Base-by-base conservation (phyloP, 2,888 invertebrate genomes). In the Spodoptera exigua region DNA sequence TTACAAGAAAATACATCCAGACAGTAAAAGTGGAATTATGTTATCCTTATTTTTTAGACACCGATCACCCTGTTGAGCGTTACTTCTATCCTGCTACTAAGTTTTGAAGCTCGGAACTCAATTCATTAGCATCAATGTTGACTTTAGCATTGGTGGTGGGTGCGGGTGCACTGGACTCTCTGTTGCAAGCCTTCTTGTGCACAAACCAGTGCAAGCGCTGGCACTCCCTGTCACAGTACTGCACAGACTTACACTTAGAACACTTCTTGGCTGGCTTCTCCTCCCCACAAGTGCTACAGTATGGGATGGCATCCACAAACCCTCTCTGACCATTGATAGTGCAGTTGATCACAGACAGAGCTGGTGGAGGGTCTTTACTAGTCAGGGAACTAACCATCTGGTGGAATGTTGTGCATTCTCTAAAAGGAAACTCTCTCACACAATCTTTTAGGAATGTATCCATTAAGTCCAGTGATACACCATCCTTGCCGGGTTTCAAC, bases 201-300 rank as follows among this genome's bases (percentile, higher is more conserved):
- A 97, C 96, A 83, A 97, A 97, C 98, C 98, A 98, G 86, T 98
- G 99, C 45, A 99, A 93, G 71, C 98, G 96, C 88, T 99, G 99
- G 87, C 99, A 99, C 82, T 97, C 97, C 62, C 97, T 95, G 89
- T 98, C 97, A 91, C 99, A 99, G 87, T 99, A 99, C 85, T 97
- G 97, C 51, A 98, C 98, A 58, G 96, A 95, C 95, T 98, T 98
- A 90, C 99, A 99, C 86, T 98, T 98, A 10, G 98, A 97, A 89
- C 99, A 99, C 87, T 98, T 98, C 86, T 99, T 99, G 7, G 96
- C 96, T 0, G 98, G 98, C 75, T 97, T 97, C 78, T 98, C 97
- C 80, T 98, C 97, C 0, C 97, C 97, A 82, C 99, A 99, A 1
- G 98, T 97, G 58, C 96, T 96, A 87, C 99, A 99, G 81, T 94